phyloP scores from a whole-genome alignment of 1,140 invertebrate species.

The Caerostris darwini region DNA sequence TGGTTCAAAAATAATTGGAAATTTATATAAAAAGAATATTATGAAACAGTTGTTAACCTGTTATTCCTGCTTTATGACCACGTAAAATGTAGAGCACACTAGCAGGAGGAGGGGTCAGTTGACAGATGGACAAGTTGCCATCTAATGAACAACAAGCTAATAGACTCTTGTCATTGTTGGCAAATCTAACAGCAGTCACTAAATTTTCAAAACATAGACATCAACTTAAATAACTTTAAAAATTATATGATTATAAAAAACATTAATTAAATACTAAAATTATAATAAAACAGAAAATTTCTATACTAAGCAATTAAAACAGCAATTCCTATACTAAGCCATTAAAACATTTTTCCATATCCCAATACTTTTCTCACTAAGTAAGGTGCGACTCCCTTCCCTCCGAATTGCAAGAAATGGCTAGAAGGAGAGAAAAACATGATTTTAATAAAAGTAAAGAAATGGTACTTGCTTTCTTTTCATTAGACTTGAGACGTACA shows the following conservation, averaged over 20 bases:
- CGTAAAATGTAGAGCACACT: slow-evolving; percentile 88
- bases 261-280: not conserved
- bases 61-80: slow-evolving; percentile 89
- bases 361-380: too few species aligned
- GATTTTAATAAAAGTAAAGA: too few species aligned
- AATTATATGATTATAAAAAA: not conserved
- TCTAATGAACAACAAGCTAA: slow-evolving; percentile 92
- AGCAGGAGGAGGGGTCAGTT: slow-evolving; percentile 87
- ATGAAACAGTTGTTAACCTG: slow-evolving; percentile 83
- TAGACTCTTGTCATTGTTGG: slow-evolving; percentile 91
- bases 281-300: not conserved
- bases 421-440: too few species aligned
- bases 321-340: too few species aligned
- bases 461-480: too few species aligned
- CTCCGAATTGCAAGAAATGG: too few species aligned
- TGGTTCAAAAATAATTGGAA: too few species aligned
- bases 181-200: slow-evolving; percentile 93
- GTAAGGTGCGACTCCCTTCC: too few species aligned
- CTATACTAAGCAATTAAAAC: not conserved
- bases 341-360: too few species aligned
- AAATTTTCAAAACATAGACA: not conserved
- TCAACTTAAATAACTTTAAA: not conserved
- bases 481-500: too few species aligned
- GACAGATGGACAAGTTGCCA: slow-evolving; percentile 90
- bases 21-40: too few species aligned